Evolutionary conservation across 1,140 invertebrate genomes (phyloP).

Genomic region (Neodiprion pinetum): DNA sequence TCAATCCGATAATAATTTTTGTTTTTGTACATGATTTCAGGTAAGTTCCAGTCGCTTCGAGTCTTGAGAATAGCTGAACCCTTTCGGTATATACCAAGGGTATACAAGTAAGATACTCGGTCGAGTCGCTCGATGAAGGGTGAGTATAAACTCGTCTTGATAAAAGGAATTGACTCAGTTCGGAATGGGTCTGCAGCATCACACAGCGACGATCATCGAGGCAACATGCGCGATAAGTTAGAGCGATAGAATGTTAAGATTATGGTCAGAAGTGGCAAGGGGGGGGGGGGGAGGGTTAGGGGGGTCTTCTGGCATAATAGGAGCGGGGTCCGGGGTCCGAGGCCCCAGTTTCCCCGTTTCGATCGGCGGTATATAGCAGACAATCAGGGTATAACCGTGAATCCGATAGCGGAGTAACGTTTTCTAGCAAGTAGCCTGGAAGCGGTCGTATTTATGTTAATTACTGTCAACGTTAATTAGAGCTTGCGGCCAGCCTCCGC

Average conservation of each 20-base stretch:
- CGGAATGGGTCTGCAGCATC: neutral
- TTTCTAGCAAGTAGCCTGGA: slow-evolving; percentile 44
- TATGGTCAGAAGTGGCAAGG: neutral
- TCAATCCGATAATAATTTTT: too few species aligned
- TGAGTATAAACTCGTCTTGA: neutral
- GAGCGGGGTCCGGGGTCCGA: neutral
- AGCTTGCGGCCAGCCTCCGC: slow-evolving; percentile 29
- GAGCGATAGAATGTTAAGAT: neutral
- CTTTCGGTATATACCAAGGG: too few species aligned
- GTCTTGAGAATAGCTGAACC: too few species aligned
- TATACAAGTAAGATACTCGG: too few species aligned
- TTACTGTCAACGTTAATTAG: slow-evolving; percentile 62
- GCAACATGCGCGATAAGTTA: neutral
- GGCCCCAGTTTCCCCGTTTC: too few species aligned
- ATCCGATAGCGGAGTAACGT: slow-evolving; percentile 31
- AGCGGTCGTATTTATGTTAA: slow-evolving; percentile 61
- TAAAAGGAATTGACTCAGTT: neutral
- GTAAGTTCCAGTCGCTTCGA: too few species aligned
- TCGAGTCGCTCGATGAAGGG: too few species aligned
- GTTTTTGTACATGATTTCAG: too few species aligned
- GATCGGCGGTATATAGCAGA: slow-evolving; percentile 34
- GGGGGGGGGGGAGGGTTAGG: neutral
- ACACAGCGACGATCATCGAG: neutral
- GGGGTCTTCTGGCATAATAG: slow-evolving; percentile 22
- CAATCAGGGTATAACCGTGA: slow-evolving; percentile 48